Evolutionary conservation across 2,888 invertebrate species (phyloP).

Genomic region (Meganola albula): DNA sequence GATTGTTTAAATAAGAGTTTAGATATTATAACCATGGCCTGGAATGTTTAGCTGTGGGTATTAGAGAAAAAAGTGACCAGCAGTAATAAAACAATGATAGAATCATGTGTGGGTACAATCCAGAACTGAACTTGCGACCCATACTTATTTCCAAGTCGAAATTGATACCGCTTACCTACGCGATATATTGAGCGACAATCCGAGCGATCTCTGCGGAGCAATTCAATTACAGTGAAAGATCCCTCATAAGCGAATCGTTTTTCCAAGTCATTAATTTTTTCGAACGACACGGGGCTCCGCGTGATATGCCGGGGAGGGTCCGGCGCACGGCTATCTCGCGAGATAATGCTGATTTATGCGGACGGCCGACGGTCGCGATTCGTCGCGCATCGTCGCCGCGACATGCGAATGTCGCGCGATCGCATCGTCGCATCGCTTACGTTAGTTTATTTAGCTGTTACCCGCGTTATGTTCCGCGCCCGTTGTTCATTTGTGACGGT

Average conservation of each 20-base stretch:
- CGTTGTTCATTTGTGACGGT: slow-evolving; percentile 69
- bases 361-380: slow-evolving; percentile 70
- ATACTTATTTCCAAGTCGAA: too few species aligned
- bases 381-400: slow-evolving; percentile 66
- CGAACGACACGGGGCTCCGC: slow-evolving; percentile 72
- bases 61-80: too few species aligned
- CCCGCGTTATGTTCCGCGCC: slow-evolving; percentile 40
- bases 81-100: too few species aligned
- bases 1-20: too few species aligned
- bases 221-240: slow-evolving; percentile 78
- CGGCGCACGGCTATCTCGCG: slow-evolving; percentile 72
- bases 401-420: slow-evolving; percentile 52
- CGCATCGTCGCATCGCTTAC: slow-evolving; percentile 44
- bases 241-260: slow-evolving; percentile 79
- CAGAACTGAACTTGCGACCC: too few species aligned
- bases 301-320: slow-evolving; percentile 71
- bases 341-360: slow-evolving; percentile 79
- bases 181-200: slow-evolving; percentile 55
- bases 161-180: slow-evolving; percentile 36
- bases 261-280: slow-evolving; percentile 78
- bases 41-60: too few species aligned
- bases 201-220: slow-evolving; percentile 68
- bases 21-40: too few species aligned
- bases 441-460: slow-evolving; percentile 53
- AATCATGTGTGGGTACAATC: too few species aligned